phyloP scores from a whole-genome alignment of 2,888 invertebrate species.

The Habroteleia sp. region DNA sequence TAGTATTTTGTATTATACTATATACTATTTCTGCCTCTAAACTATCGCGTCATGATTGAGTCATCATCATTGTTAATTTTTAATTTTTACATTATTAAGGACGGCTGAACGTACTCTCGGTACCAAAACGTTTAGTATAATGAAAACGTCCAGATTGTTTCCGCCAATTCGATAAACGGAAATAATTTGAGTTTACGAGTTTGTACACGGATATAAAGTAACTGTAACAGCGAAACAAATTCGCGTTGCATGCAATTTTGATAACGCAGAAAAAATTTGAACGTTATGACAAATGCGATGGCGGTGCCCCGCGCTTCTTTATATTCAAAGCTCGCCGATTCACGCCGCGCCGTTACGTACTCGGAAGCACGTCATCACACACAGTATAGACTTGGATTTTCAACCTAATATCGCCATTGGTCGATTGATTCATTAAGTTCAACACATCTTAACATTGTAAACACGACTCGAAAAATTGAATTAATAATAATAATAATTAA shows the following conservation, averaged over 20 bases:
- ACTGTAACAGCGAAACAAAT: background rate
- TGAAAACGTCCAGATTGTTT: slow-evolving; percentile 46
- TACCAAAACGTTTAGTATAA: slow-evolving; percentile 62
- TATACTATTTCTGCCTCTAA: slow-evolving; percentile 59
- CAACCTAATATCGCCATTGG: slow-evolving; percentile 44
- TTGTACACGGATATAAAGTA: slow-evolving; percentile 23
- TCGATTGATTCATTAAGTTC: slow-evolving; percentile 14
- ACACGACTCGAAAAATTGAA: slow-evolving; percentile 15
- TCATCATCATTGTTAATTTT: slow-evolving; percentile 47
- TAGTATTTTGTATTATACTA: slow-evolving; percentile 48
- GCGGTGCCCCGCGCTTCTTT: slow-evolving; percentile 66
- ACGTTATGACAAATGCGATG: slow-evolving; percentile 52
- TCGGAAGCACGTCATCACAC: slow-evolving; percentile 43
- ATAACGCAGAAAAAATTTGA: slow-evolving; percentile 47
- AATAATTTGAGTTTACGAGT: background rate
- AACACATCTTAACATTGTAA: slow-evolving; percentile 11
- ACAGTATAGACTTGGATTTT: slow-evolving; percentile 74
- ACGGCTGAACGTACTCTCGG: slow-evolving; percentile 62
- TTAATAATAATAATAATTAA: slow-evolving; percentile 5
- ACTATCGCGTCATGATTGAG: slow-evolving; percentile 51
- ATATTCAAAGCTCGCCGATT: slow-evolving; percentile 56
- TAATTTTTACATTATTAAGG: slow-evolving; percentile 55
- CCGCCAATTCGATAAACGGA: slow-evolving; percentile 5
- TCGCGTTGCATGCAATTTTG: background rate
- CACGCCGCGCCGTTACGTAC: slow-evolving; percentile 34